Evolutionary conservation across 1,140 invertebrate genomes (phyloP), one percentile per base, ranked within the genome.

Genomic region (Drosophila trapezifrons): DNA sequence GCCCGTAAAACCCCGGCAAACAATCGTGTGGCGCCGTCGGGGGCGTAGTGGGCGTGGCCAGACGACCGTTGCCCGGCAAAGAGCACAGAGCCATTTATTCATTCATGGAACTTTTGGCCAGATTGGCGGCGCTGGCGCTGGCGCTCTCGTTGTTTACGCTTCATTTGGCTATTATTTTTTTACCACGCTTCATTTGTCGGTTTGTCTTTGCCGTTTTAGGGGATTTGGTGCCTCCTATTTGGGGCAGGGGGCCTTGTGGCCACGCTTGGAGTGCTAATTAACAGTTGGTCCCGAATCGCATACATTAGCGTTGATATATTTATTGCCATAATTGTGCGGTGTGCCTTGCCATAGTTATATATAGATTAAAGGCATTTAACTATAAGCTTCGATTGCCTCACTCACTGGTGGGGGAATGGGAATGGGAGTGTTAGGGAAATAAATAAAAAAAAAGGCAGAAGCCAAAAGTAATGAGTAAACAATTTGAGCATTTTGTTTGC

Each of bases 81-180:
- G 51, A 66, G 65, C 55, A 79, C 45, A 76, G 40, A 63, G 67
- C 57, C 40, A 58, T 80, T 75, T 82, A 69, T 86, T 86, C 82
- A 85, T 86, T 86, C 82, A 86, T 87, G 59, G 51, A 38, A 76
- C 60, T 78, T 62, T 86, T 67, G 66, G 66, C 66, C 69, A 58
- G 76, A 80, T 77, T 72, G 54, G 32, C 49, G 27, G 12, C 47
- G 3, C 47, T 51, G 37, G 4, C 37, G 37, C 37, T 40, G 47
- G 45, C 45, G 47, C 67, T 52, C 58, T 56, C 47, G 45, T 80
- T 85, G 82, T 81, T 86, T 76, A 87, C 83, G 83, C 83, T 87
- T 87, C 83, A 83, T 77, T 86, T 79, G 66, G 72, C 60, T 77
- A 55, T 42, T 47, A 56, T 38, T 55, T 60, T 80, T 76, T 79